Base-by-base conservation (phyloP, 2,113 vertebrate genomes). In the Python bivittatus region DNA sequence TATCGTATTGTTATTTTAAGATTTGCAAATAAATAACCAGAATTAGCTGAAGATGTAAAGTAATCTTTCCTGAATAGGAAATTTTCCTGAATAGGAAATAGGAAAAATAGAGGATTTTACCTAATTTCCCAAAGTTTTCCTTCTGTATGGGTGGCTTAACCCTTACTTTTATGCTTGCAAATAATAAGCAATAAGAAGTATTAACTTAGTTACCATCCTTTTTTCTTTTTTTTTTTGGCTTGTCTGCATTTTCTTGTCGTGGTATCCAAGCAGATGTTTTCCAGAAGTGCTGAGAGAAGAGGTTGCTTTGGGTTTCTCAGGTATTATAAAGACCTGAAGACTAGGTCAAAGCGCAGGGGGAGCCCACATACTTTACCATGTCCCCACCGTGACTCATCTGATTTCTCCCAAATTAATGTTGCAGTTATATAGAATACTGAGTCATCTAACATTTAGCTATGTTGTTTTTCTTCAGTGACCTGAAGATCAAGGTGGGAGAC, bases 401-500 rank as follows among this genome's bases (percentile, higher is more conserved):
- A 12, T n/a, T 79, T 27, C 25, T 23, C 33, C n/a, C 22, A 48
- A 12, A 27, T 88, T 56, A 22, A 29, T 15, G 27, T 52, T 84
- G 42, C 87, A 20, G 13, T 13, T 11, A 4, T 94, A 33, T 33
- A 42, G 38, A 91, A 10, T 84, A 4, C 0, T 84, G 0, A 0
- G 0, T 90, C 79, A 17, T 15, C 33, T 54, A 58, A 88, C 86
- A n/a, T n/a, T n/a, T n/a, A n/a, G n/a, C n/a, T n/a, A n/a, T 93
- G 52, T 90, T 54, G 1, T 64, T 8, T 89, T 93, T 42, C 42
- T 0, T 9, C 97, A 99, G 99, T 97, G 99, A 99, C 95, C 97
- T 99, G 95, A 99, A 98, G 96, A 98, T 99, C 95, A 99, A 98
- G 94, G 97, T 99, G 88, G 98, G 98, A 68, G 97, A 97, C 91